Evolutionary conservation across 2,888 invertebrate species (phyloP), one percentile per base, ranked within the genome.

Genomic region (Polia nebulosa): DNA sequence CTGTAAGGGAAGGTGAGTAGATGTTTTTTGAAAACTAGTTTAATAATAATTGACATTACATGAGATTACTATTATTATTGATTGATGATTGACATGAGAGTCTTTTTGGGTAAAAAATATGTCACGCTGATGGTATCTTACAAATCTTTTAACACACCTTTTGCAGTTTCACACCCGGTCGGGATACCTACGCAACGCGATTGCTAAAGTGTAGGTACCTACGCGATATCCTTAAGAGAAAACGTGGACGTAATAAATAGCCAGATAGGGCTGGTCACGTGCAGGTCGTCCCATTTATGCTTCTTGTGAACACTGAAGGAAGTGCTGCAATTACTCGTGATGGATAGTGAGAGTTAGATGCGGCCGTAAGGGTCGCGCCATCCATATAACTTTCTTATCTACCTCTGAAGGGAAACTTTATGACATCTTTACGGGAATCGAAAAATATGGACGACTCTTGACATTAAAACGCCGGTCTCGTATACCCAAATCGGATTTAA

Each of bases 331-430:
- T 93, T 93, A 93, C 91, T 88, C 85, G 89, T 93, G 93, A 93
- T 93, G 91, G 92, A 93, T 93, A 91, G 92, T 89, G 85, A 85
- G 92, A 92, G 92, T 93, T 93, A 89, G 91, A 91, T 87, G 91
- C 87, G 89, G 86, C 89, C 88, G 87, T 90, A 90, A 90, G 92
- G 93, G 92, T 88, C 92, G 87, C 89, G 82, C 87, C 90, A 82
- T 89, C 90, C 90, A 90, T 92, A 92, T 91, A 93, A 93, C 92
- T 93, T 93, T 90, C 93, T 93, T 93, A 93, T 93, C 92, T 93
- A 87, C 90, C 90, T 92, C 80, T 88, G 88, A 90, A 91, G 89
- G 88, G 90, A 89, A 93, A 93, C 91, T 92, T 93, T 93, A 92
- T 93, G 93, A 93, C 93, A 93, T 93, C 92, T 93, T 93, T 92